These are phyloP conservation scores for Myzus persicae DNA, from an alignment of 1,140 invertebrate species.

Conservation along the genomic window DNA sequence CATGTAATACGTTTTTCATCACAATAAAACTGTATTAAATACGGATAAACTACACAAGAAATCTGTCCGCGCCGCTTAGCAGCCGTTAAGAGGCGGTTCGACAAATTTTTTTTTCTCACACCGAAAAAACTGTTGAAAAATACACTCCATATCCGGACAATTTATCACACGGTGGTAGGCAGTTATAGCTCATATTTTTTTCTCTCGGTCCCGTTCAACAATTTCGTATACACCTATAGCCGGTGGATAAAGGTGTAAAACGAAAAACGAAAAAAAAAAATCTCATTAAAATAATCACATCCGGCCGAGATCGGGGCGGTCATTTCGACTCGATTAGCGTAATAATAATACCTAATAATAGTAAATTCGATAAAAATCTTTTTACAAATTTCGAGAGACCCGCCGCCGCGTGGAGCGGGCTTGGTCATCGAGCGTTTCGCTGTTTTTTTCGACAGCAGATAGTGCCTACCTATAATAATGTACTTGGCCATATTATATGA, in stretches of 20 bases:
- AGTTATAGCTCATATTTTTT: background rate
- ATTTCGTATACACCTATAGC: background rate
- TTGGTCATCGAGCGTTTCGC: background rate
- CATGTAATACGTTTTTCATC: background rate
- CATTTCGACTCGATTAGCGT: background rate
- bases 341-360: background rate
- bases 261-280: background rate
- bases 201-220: background rate
- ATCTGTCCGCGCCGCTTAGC: background rate
- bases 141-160: background rate
- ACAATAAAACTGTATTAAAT: background rate
- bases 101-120: background rate
- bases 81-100: background rate
- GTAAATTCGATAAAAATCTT: background rate
- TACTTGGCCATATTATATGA: background rate
- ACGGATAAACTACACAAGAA: background rate
- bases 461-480: background rate
- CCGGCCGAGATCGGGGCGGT: constrained; percentile 21
- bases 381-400: background rate
- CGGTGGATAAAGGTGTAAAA: background rate
- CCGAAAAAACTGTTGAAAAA: background rate
- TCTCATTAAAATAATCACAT: constrained; percentile 18
- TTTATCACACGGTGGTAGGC: background rate
- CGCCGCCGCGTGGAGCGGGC: background rate
- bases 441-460: background rate